phyloP scores from a whole-genome alignment of 2,888 invertebrate genomes.

The Dryococelus australis region DNA sequence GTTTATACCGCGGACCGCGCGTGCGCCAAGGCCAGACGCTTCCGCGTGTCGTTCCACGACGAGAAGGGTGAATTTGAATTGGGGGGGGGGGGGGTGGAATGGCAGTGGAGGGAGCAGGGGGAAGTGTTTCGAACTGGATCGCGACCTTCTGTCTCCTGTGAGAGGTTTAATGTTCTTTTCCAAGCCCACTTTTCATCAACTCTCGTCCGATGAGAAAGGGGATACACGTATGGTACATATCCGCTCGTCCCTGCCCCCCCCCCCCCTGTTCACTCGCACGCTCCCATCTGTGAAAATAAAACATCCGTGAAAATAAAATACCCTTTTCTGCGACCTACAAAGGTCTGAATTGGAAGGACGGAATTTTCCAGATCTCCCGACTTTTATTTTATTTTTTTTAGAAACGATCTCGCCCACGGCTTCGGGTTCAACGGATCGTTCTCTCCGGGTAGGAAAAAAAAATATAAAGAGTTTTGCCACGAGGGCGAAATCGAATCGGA shows the following conservation, averaged over 20 bases:
- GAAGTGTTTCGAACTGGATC: background rate
- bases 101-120: background rate
- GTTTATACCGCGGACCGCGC: conserved; percentile 1
- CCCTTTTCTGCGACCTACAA: conserved; percentile 16
- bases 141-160: conserved; percentile 16
- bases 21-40: background rate
- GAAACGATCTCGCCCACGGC: background rate
- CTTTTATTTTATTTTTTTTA: background rate
- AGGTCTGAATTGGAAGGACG: background rate
- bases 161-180: conserved; percentile 11
- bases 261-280: background rate
- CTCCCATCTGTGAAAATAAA: conserved; percentile 16
- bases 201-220: conserved; percentile 16
- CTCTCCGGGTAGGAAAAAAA: background rate
- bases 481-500: background rate
- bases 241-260: background rate
- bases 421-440: background rate
- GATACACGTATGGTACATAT: conserved; percentile 8
- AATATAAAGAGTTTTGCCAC: conserved; percentile 4
- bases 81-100: background rate
- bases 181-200: conserved; percentile 6
- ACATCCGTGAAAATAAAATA: conserved; percentile 8
- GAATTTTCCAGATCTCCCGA: background rate
- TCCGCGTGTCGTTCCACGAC: background rate
- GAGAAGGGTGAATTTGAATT: background rate